phyloP scores from a whole-genome alignment of 2,797 vertebrate species.

The Nannoperca obscura region DNA sequence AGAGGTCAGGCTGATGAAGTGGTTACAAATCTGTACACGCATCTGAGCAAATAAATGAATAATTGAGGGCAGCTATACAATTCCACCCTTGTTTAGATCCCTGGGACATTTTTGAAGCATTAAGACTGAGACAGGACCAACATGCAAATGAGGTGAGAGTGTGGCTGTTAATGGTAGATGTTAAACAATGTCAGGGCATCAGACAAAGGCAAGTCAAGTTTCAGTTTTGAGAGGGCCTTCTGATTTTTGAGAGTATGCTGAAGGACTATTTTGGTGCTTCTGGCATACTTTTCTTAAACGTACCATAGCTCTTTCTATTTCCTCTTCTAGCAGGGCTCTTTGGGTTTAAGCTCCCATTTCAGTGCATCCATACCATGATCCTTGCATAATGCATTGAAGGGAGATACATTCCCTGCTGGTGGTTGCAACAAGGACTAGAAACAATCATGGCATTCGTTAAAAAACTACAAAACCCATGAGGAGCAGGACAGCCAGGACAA shows the following conservation, averaged over 20 bases:
- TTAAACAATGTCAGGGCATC: constrained; percentile 28
- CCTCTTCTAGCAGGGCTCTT: neutral
- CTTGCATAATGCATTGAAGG: neutral
- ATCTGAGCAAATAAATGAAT: constrained; percentile 71
- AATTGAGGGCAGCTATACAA: constrained; percentile 66
- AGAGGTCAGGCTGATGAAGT: constrained; percentile 60
- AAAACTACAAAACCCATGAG: too few relatives aligned
- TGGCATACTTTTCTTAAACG: neutral
- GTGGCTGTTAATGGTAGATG: constrained; percentile 6
- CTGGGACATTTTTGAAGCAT: constrained; percentile 40
- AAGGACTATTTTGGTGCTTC: constrained; percentile 6
- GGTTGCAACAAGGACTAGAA: too few relatives aligned
- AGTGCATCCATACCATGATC: neutral
- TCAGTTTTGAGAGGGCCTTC: neutral
- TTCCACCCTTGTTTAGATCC: constrained; percentile 50
- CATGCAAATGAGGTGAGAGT: constrained; percentile 57
- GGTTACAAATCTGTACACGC: constrained; percentile 66
- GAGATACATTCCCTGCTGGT: too few relatives aligned
- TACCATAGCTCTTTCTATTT: neutral
- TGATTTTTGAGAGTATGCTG: constrained; percentile 16
- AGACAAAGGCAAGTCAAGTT: constrained; percentile 22
- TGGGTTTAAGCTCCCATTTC: neutral
- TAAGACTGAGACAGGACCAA: constrained; percentile 50
- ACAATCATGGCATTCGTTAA: too few relatives aligned
- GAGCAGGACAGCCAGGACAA: too few relatives aligned